Base-by-base conservation (phyloP, 2,888 invertebrate genomes). In the Apodemia hepburni region DNA sequence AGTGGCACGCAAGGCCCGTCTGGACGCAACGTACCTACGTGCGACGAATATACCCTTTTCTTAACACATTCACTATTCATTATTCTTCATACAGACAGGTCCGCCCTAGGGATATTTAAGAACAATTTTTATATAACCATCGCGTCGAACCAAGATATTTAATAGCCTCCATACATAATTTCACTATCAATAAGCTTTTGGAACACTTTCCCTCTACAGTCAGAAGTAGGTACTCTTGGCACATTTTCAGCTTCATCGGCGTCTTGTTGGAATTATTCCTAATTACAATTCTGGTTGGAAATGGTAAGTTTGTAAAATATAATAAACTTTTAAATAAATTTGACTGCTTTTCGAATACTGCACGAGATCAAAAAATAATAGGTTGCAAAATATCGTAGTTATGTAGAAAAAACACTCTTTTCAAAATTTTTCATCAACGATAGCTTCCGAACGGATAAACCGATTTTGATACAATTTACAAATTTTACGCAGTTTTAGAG, bases 141-240 rank as follows among this genome's bases (percentile, higher is more conserved):
- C 47, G n/a, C n/a, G 4, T 17, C 7, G 22, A 22, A 22, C 22
- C 17, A 15, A 51, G 33, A n/a, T 59, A 59, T 59, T 59, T 59
- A 59, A 59, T 45, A 59, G 45, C 27, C 45, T 29, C 6, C 29
- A 29, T 45, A 59, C 45, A 45, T 59, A 17, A 59, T 29, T 8
- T 47, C 17, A 57, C 33, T 54, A 60, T 65, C 60, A 63, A 12
- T 60, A 47, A 12, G 47, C 42, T 61, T 42, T 58, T 22, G 61
- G 58, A 61, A 38, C n/a, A 61, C 33, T 60, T 49, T 59, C 58
- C 58, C 57, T 58, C 42, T 60, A 35, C 62, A 64, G 63, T 64
- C 61, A 64, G 45, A 65, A 65, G 62, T 22, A 22, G 22, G 22
- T 54, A 61, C 62, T 62, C 67, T 67, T 67, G 67, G 65, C 67